A percentile compares a stretch with the other conserved stretches of the same genome.
Evolutionary conservation across 2,797 vertebrate genomes (phyloP).

Genomic region (Acanthornis magna): DNA sequence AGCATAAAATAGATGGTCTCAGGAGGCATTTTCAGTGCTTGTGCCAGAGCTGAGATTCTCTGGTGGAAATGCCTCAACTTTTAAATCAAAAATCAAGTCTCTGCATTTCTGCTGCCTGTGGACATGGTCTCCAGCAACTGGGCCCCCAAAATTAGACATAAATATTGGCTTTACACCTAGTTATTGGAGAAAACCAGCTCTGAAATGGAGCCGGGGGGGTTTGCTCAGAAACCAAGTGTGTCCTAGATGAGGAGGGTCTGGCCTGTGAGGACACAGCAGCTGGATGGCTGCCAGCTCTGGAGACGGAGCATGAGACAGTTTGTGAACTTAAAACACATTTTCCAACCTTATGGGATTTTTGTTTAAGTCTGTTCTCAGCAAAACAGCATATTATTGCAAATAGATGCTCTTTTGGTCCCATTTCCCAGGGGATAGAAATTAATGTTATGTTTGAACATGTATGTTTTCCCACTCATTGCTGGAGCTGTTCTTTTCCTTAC

Average conservation of each 20-base stretch:
- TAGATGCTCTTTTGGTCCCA: slow-evolving; percentile 56
- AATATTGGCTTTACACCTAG: neutral
- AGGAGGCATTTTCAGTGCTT: neutral
- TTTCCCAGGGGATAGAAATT: slow-evolving; percentile 55
- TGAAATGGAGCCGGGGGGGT: neutral
- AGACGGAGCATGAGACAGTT: neutral
- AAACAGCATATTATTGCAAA: slow-evolving; percentile 51
- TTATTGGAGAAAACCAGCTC: neutral
- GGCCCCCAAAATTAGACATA: neutral
- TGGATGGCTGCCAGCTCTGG: neutral
- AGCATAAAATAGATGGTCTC: neutral
- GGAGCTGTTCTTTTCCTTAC: slow-evolving; percentile 8
- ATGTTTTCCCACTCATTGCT: slow-evolving; percentile 53
- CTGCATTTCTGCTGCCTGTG: neutral
- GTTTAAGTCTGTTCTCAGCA: slow-evolving; percentile 55
- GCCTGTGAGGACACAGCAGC: neutral
- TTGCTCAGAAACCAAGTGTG: neutral
- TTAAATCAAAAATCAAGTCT: neutral
- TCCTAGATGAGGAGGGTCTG: neutral
- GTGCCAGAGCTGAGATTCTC: neutral
- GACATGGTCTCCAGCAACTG: neutral
- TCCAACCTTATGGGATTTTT: slow-evolving; percentile 31
- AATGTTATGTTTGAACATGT: slow-evolving; percentile 46
- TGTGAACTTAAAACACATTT: slow-evolving; percentile 24
- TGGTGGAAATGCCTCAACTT: neutral